phyloP scores from a whole-genome alignment of 1,140 invertebrate species.

The Mercenaria mercenaria region DNA sequence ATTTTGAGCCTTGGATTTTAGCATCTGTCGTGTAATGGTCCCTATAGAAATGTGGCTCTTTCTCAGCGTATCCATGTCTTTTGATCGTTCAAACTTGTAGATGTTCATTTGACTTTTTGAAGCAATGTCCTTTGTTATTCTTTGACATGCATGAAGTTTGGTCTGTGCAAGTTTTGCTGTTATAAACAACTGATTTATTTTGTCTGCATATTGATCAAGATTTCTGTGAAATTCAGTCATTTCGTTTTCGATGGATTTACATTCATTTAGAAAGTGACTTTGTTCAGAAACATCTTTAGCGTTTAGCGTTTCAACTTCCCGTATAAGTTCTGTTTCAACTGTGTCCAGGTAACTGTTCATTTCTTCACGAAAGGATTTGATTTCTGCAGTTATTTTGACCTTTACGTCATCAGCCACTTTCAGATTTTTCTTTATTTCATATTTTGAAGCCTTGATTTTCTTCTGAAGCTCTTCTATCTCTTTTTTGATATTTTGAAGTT shows the following conservation, averaged over 20 bases:
- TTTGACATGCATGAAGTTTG: not conserved
- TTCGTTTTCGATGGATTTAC: not conserved
- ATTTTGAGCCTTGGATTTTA: not conserved
- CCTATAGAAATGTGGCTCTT: not conserved
- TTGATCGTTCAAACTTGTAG: not conserved
- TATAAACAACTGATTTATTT: not conserved
- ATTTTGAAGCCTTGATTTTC: too few relatives aligned
- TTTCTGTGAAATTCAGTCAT: not conserved
- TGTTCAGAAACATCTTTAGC: not conserved
- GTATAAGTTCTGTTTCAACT: not conserved
- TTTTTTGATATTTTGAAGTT: too few relatives aligned
- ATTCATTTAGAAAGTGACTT: not conserved
- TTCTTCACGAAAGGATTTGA: not conserved
- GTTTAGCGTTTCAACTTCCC: not conserved
- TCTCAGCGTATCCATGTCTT: not conserved
- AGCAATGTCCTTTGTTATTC: not conserved
- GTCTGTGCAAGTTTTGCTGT: not conserved
- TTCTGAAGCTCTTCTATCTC: too few relatives aligned
- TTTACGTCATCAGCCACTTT: too few relatives aligned
- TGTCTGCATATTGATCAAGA: not conserved
- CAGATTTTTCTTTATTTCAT: too few relatives aligned
- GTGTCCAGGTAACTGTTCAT: not conserved
- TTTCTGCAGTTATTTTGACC: not conserved
- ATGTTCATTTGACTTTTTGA: not conserved
- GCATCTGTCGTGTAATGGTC: not conserved